Conservation (phyloP, 2,797 vertebrate genomes). For the Acanthurus lineatus region DNA sequence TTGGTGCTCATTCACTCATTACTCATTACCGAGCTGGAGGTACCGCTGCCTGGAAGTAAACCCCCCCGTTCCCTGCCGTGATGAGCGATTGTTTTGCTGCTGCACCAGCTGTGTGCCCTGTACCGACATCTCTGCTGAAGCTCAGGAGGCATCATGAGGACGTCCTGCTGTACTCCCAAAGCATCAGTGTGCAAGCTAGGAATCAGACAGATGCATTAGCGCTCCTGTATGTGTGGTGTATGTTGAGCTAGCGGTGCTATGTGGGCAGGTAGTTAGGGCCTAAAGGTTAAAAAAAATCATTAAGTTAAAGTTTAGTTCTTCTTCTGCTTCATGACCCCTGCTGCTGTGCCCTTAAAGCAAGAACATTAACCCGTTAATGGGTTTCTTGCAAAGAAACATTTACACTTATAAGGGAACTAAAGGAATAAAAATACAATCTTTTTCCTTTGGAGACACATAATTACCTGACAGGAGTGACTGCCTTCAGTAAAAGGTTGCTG, state of each 20-base stretch:
- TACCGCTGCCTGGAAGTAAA: constrained; percentile 27
- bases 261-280: background rate
- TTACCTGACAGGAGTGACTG: background rate
- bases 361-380: constrained; percentile 9
- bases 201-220: constrained; percentile 15
- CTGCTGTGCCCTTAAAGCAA: constrained; percentile 7
- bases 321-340: constrained; percentile 8
- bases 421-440: background rate
- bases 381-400: background rate
- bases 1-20: constrained; percentile 41
- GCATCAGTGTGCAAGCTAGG: constrained; percentile 11
- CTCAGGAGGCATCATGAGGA: constrained; percentile 27
- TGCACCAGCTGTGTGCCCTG: constrained; percentile 33
- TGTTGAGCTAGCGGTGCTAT: constrained; percentile 1
- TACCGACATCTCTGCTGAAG: constrained; percentile 13
- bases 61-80: constrained; percentile 8
- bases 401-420: background rate
- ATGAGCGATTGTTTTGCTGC: constrained; percentile 30
- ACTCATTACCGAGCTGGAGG: constrained; percentile 32
- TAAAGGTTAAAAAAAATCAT: constrained; percentile 5
- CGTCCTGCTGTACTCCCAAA: background rate
- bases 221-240: background rate
- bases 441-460: background rate
- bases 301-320: constrained; percentile 29
- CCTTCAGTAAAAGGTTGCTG: background rate